phyloP scores from a whole-genome alignment of 2,888 invertebrate species.

The Pteria penguin region DNA sequence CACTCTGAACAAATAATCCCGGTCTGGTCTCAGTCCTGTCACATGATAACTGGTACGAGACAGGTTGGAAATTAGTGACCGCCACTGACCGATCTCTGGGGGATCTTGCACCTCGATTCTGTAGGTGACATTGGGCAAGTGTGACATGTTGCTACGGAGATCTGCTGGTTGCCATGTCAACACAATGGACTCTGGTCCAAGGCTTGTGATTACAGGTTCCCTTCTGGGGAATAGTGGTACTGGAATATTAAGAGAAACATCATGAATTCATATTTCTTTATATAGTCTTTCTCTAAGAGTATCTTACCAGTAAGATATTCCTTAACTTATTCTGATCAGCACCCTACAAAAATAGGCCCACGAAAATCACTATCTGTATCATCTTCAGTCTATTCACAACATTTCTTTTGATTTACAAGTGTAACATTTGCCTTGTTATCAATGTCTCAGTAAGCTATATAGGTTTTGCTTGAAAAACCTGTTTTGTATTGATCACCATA shows the following conservation, averaged over 20 bases:
- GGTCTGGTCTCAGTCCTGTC: conserved; percentile 76
- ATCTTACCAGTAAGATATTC: too few relatives aligned
- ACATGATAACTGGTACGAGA: conserved; percentile 58
- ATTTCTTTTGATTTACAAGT: too few relatives aligned
- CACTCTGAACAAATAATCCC: conserved; percentile 96
- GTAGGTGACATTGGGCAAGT: conserved; percentile 91
- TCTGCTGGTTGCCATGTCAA: conserved; percentile 97
- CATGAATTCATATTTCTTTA: neutral
- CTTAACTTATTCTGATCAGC: too few relatives aligned
- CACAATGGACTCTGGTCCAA: conserved; percentile 94
- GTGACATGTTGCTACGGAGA: conserved; percentile 85
- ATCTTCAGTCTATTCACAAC: too few relatives aligned
- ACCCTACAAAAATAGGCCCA: too few relatives aligned
- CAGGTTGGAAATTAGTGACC: conserved; percentile 66
- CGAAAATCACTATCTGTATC: too few relatives aligned
- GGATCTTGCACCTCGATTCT: conserved; percentile 90
- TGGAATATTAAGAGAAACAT: conserved; percentile 40
- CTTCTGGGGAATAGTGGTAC: conserved; percentile 81
- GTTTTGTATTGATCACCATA: too few relatives aligned
- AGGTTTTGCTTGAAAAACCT: too few relatives aligned
- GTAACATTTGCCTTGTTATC: too few relatives aligned
- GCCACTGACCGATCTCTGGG: conserved; percentile 72
- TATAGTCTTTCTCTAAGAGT: too few relatives aligned
- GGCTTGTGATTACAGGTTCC: conserved; percentile 93
- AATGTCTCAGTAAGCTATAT: too few relatives aligned